phyloP scores from a whole-genome alignment of 2,888 invertebrate species.

The Lasius platythorax region DNA sequence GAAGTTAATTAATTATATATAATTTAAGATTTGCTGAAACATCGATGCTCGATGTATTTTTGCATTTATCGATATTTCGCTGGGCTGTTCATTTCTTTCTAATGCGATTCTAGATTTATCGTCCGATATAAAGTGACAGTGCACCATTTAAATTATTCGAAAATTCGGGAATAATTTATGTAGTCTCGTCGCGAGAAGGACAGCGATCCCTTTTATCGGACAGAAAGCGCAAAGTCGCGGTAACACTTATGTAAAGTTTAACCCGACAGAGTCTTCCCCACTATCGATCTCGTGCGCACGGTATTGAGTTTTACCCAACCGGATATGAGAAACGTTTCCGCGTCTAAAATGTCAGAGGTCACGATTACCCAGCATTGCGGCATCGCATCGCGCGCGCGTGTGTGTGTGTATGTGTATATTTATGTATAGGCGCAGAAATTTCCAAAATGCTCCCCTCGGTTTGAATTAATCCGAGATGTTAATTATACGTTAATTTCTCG shows the following conservation, averaged over 20 bases:
- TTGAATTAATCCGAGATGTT: constrained; percentile 19
- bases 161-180: background rate
- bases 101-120: background rate
- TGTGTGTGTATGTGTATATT: background rate
- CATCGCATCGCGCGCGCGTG: background rate
- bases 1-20: background rate
- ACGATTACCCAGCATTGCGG: constrained; percentile 42
- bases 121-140: background rate
- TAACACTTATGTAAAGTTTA: constrained; percentile 15
- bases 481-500: constrained; percentile 7
- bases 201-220: background rate
- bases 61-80: background rate
- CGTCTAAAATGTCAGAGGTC: constrained; percentile 57
- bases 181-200: background rate
- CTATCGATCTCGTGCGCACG: background rate
- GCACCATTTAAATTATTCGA: background rate
- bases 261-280: background rate
- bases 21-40: background rate
- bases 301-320: constrained; percentile 32
- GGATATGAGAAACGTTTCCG: constrained; percentile 62
- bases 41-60: background rate
- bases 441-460: background rate
- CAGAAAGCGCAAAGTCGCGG: background rate
- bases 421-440: constrained; percentile 7
- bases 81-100: background rate